phyloP scores from a whole-genome alignment of 2,113 vertebrate genomes.

The Aphyosemion australe region DNA sequence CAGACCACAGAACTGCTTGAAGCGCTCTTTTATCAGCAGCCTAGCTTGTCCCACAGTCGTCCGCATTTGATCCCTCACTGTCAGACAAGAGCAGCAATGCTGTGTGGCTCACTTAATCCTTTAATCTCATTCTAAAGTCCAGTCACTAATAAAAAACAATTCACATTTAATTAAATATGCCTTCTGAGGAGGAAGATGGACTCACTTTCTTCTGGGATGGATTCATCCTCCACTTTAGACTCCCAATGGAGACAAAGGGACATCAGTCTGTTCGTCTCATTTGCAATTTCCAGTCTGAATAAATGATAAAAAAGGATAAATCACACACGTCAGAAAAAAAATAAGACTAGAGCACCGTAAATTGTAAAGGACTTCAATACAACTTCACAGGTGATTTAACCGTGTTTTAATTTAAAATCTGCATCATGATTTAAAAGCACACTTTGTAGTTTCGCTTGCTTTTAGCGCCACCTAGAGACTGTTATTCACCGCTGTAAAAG shows the following conservation, averaged over 20 bases:
- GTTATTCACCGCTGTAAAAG: too few relatives aligned
- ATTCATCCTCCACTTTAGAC: conserved; percentile 77
- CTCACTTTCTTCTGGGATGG: conserved; percentile 93
- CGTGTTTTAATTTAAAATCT: too few relatives aligned
- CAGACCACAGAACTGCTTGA: conserved; percentile 90
- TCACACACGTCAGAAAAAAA: neutral
- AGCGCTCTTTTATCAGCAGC: conserved; percentile 90
- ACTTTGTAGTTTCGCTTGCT: too few relatives aligned
- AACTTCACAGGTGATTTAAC: too few relatives aligned
- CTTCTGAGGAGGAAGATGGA: neutral
- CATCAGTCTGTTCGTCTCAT: conserved; percentile 81
- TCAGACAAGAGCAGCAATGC: conserved; percentile 9
- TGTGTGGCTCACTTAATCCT: too few relatives aligned
- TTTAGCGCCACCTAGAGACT: too few relatives aligned
- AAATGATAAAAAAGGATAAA: neutral
- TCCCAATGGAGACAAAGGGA: conserved; percentile 83
- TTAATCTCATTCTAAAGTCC: too few relatives aligned
- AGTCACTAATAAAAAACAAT: too few relatives aligned
- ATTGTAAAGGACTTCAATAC: too few relatives aligned
- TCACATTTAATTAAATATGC: too few relatives aligned
- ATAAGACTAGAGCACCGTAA: too few relatives aligned
- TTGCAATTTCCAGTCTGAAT: conserved; percentile 79
- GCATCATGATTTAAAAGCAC: too few relatives aligned
- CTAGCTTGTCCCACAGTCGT: conserved; percentile 88
- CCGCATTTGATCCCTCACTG: conserved; percentile 89